These are phyloP conservation scores for Notarius lentiginosus DNA, from an alignment of 2,113 vertebrate species.

Conservation along the genomic window DNA sequence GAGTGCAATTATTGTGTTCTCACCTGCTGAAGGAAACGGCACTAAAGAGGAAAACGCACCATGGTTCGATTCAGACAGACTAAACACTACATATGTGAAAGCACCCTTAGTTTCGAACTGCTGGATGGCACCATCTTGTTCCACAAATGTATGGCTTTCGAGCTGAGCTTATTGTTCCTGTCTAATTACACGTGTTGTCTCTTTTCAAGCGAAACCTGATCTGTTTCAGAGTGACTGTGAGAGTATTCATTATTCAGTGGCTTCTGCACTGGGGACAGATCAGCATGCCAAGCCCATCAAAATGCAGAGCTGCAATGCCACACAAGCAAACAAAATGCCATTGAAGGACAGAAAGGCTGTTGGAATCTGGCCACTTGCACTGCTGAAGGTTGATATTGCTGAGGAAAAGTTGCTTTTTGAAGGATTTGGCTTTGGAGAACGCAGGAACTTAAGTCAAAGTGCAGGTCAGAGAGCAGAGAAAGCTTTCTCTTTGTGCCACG, in stretches of 20 bases:
- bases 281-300: conserved; percentile 63
- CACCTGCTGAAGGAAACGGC: neutral
- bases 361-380: conserved; percentile 32
- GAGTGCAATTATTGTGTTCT: neutral
- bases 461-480: conserved; percentile 15
- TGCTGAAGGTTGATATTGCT: conserved; percentile 18
- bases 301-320: conserved; percentile 53
- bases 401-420: conserved; percentile 5
- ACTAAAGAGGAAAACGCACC: neutral
- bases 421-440: conserved; percentile 3
- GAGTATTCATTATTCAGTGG: conserved; percentile 76
- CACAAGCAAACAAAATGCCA: conserved; percentile 48
- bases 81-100: neutral
- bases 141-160: neutral
- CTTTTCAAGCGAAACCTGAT: conserved; percentile 71
- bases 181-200: conserved; percentile 64
- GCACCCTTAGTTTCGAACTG: neutral
- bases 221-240: conserved; percentile 68
- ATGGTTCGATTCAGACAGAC: neutral
- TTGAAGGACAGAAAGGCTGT: conserved; percentile 42
- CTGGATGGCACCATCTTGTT: neutral
- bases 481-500: neutral
- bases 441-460: conserved; percentile 22
- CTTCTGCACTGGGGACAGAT: conserved; percentile 63
- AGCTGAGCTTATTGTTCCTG: neutral